Base-by-base conservation (phyloP, 2,797 vertebrate species). In the Clarias laeviceps region DNA sequence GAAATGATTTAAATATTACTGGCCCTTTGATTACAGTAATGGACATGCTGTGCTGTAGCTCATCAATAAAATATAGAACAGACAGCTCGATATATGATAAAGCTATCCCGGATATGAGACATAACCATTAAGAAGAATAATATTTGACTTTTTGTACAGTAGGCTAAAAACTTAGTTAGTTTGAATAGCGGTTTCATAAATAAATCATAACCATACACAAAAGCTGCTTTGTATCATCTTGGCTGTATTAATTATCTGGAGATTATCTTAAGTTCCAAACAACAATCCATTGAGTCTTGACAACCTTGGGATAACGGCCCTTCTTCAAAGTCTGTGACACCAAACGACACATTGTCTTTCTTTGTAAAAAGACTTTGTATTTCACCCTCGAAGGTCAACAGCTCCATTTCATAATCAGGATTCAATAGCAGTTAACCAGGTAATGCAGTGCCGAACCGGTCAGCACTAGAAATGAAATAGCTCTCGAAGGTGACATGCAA, bases 301-400 rank as follows among this genome's bases (percentile, higher is more conserved):
- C 27, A 9, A 59, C 29, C 59, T 77, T 22, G 8, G 32, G 56
- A 61, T 78, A 37, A 34, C 18, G 37, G 61, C 50, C 37, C 40
- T 50, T 65, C 59, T 37, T 61, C 15, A 37, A 40, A 78, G 56
- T 61, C 76, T 17, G 0, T 15, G 32, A 78, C 54, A 78, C 20
- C 66, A 84, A 78, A 68, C 40, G 70, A 14, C 27, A 8, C 50
- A 77, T 57, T 82, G 14, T 64, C 17, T 5, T 64, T 11, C 24
- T 79, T 86, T 50, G 56, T 24, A 40, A 27, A 83, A 24, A 54
- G 40, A 79, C 66, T n/a, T 45, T 45, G 40, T 45, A 70, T 83
- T 85, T 83, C 50, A 29, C 69, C 86, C 34, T n/a, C 18, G 64
- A 82, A 85, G 81, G 78, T 87, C 72, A 87, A 88, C 65, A 85